Conservation (phyloP, 1,140 invertebrate genomes). For the Lordiphosa mommai region DNA sequence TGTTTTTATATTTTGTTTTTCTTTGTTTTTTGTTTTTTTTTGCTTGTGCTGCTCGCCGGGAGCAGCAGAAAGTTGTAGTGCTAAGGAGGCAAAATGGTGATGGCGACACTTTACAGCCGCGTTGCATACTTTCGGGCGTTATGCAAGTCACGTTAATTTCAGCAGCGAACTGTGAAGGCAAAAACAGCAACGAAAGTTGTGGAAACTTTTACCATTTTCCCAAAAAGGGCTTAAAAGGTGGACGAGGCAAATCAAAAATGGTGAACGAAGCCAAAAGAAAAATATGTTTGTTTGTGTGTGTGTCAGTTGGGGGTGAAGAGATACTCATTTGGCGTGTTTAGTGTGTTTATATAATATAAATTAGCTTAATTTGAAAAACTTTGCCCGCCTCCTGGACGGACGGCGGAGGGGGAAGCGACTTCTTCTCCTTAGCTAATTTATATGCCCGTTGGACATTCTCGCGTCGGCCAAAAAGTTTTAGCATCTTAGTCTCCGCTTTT, state of each 20-base stretch:
- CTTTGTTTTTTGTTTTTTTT: slow-evolving; percentile 13
- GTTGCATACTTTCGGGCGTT: slow-evolving; percentile 67
- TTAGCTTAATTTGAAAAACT: slow-evolving; percentile 75
- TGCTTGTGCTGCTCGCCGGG: background rate
- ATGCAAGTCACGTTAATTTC: slow-evolving; percentile 75
- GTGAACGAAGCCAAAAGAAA: slow-evolving; percentile 11
- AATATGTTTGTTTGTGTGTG: slow-evolving; percentile 10
- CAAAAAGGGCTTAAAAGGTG: slow-evolving; percentile 54
- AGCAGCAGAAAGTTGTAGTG: slow-evolving; percentile 7
- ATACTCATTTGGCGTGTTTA: slow-evolving; percentile 69
- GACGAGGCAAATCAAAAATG: slow-evolving; percentile 52
- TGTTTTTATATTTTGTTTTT: slow-evolving; percentile 27
- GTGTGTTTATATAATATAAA: slow-evolving; percentile 74
- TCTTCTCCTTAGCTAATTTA: slow-evolving; percentile 64
- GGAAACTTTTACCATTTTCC: slow-evolving; percentile 55
- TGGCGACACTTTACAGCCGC: slow-evolving; percentile 68
- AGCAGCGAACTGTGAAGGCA: slow-evolving; percentile 63
- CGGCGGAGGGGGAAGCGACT: slow-evolving; percentile 11
- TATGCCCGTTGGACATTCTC: slow-evolving; percentile 74
- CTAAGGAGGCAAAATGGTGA: slow-evolving; percentile 52
- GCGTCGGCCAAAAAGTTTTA: slow-evolving; percentile 69
- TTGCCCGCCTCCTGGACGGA: slow-evolving; percentile 40
- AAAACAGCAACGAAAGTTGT: slow-evolving; percentile 28
- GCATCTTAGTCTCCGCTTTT: slow-evolving; percentile 37
- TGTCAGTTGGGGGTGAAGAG: slow-evolving; percentile 12